Base-by-base conservation (phyloP, 2,797 vertebrate species). In the Gambelia wislizenii region DNA sequence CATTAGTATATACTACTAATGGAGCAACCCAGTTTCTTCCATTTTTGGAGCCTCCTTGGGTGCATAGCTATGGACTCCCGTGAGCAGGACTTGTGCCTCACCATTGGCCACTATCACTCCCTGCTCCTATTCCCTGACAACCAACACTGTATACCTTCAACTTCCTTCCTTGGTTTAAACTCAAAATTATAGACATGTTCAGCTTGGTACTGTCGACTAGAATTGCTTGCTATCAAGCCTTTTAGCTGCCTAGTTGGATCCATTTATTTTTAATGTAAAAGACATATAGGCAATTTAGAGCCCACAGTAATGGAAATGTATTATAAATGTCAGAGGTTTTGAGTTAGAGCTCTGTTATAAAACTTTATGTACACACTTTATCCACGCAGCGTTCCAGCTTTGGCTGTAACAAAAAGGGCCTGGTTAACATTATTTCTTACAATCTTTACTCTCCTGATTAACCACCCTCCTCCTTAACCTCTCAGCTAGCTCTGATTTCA, bases 261-360 rank as follows among this genome's bases (percentile, higher is more conserved):
- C 72, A 91, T 93, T 95, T 95, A 93, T 83, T 85, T 94, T 95
- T 94, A 91, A 92, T 94, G 89, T 91, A 93, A 93, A 92, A 95
- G 88, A 89, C 89, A 88, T 91, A 91, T 69, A 93, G 94, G 89
- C 91, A 96, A 94, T 95, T 95, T 94, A 92, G 77, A 83, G 86
- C 85, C 94, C 95, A 93, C 87, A 92, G 93, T 93, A 93, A 92
- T 93, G 91, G 92, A 93, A 94, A 94, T 88, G 87, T 95, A 91
- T 94, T 92, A 89, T 79, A 94, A 95, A 91, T 91, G 88, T 88
- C 94, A 91, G 93, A 90, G 78, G 85, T 91, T 95, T 91, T 92
- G 89, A 94, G 88, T 86, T 88, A 93, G 80, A 82, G 90, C 70
- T 84, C 75, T 77, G 78, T 93, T 95, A 88, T 93, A 94, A 95